Conservation (phyloP, 1,140 invertebrate species). For the Pteromalus puparum region DNA sequence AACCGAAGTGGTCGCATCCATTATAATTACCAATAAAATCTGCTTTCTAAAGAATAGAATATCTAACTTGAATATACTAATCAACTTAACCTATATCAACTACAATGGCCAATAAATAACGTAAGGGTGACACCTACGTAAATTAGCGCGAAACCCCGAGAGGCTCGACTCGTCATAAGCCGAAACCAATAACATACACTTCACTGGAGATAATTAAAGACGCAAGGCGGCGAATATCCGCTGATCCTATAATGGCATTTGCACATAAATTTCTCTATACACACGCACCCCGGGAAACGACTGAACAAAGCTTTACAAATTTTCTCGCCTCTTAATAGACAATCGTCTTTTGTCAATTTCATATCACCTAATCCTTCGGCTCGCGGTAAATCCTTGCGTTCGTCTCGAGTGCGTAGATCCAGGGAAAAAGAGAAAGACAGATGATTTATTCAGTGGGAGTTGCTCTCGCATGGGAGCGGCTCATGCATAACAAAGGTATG, state of each 20-base stretch:
- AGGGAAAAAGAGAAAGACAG: slow-evolving; percentile 5
- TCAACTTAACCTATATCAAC: neutral
- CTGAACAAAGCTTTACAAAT: slow-evolving; percentile 44
- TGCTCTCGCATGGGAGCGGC: slow-evolving; percentile 1
- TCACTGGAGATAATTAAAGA: slow-evolving; percentile 50
- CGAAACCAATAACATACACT: slow-evolving; percentile 23
- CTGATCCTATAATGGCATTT: slow-evolving; percentile 43
- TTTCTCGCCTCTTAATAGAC: slow-evolving; percentile 32
- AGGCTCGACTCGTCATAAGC: neutral
- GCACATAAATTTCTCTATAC: slow-evolving; percentile 48
- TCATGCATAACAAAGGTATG: slow-evolving; percentile 18
- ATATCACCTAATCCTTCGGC: slow-evolving; percentile 46
- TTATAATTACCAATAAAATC: no score
- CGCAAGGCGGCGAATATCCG: neutral
- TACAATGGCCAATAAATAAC: slow-evolving; percentile 33
- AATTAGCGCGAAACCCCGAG: no score
- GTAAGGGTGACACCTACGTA: no score
- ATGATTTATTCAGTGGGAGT: slow-evolving; percentile 47
- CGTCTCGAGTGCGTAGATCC: neutral
- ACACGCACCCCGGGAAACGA: neutral
- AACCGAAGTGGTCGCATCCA: no score
- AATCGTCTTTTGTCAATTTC: slow-evolving; percentile 52
- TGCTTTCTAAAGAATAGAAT: no score
- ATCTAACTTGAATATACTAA: no score
- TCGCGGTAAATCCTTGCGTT: neutral